phyloP scores from a whole-genome alignment of 2,113 vertebrate genomes.

The Paratilapia polleni region DNA sequence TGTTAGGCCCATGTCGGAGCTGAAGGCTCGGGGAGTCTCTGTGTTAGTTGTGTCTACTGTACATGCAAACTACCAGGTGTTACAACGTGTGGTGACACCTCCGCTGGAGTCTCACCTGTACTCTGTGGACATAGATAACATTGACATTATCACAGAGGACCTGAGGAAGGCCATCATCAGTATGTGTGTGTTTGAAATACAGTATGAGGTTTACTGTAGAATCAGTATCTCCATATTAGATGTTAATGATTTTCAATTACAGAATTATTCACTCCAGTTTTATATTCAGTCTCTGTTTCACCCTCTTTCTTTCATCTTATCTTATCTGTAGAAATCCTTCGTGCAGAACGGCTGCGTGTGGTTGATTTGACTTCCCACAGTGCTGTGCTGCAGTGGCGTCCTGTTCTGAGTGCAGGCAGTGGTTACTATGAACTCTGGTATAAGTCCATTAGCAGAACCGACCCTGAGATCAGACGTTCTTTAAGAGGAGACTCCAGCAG shows the following conservation, averaged over 20 bases:
- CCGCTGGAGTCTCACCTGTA: conserved; percentile 84
- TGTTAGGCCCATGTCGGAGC: conserved; percentile 80
- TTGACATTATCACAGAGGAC: conserved; percentile 84
- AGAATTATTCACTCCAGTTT: not conserved
- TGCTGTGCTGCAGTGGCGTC: conserved; percentile 85
- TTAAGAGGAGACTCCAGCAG: conserved; percentile 75
- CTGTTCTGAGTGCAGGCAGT: conserved; percentile 71
- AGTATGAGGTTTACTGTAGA: not conserved
- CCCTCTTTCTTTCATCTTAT: not conserved
- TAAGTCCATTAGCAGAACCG: not conserved
- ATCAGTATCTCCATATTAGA: not conserved
- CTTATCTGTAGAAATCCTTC: conserved; percentile 79
- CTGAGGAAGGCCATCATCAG: conserved; percentile 84
- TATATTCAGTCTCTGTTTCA: not conserved
- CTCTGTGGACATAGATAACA: conserved; percentile 87
- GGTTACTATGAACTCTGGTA: conserved; percentile 83
- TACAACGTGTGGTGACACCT: conserved; percentile 82
- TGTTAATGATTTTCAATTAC: not conserved
- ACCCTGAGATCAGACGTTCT: conserved; percentile 30
- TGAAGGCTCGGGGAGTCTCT: conserved; percentile 84
- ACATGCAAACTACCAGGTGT: conserved; percentile 80
- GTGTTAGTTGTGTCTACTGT: conserved; percentile 88
- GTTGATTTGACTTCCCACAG: conserved; percentile 81
- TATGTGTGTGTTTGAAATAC: conserved; percentile 58
- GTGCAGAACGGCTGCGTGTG: conserved; percentile 78